Conservation (phyloP, 2,888 invertebrate species). For the Phyllotreta striolata region DNA sequence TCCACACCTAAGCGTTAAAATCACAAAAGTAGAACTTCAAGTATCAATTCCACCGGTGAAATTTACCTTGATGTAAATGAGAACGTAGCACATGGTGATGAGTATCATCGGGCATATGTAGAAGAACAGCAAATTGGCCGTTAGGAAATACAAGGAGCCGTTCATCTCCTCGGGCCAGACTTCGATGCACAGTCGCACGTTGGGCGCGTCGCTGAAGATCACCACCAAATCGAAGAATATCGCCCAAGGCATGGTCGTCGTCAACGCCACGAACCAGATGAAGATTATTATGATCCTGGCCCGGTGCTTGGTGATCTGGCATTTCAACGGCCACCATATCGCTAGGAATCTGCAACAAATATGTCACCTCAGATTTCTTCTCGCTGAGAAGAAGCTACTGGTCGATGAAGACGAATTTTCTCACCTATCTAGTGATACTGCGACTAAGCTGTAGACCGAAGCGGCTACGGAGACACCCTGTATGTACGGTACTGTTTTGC, state of each 20-base stretch:
- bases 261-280: conserved; percentile 88
- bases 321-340: conserved; percentile 93
- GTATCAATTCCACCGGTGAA: not conserved
- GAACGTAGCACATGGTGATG: conserved; percentile 89
- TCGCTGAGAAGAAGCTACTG: no score
- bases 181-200: conserved; percentile 80
- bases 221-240: conserved; percentile 85
- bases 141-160: conserved; percentile 85
- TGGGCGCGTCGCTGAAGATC: conserved; percentile 77
- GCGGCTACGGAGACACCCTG: conserved; percentile 95
- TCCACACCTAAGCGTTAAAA: conserved; percentile 66
- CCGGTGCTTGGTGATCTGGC: conserved; percentile 88
- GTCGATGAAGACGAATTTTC: conserved; percentile 50
- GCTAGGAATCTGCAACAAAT: conserved; percentile 85
- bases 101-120: conserved; percentile 91
- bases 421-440: conserved; percentile 93
- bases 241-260: conserved; percentile 89
- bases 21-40: conserved; percentile 51
- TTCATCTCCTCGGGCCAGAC: conserved; percentile 86
- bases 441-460: conserved; percentile 94
- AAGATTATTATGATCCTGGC: conserved; percentile 87
- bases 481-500: conserved; percentile 94
- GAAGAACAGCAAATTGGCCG: conserved; percentile 88
- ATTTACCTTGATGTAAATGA: conserved; percentile 81
- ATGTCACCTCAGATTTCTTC: no score